Conservation (phyloP, 2,888 invertebrate species). For the Stenurella melanura region DNA sequence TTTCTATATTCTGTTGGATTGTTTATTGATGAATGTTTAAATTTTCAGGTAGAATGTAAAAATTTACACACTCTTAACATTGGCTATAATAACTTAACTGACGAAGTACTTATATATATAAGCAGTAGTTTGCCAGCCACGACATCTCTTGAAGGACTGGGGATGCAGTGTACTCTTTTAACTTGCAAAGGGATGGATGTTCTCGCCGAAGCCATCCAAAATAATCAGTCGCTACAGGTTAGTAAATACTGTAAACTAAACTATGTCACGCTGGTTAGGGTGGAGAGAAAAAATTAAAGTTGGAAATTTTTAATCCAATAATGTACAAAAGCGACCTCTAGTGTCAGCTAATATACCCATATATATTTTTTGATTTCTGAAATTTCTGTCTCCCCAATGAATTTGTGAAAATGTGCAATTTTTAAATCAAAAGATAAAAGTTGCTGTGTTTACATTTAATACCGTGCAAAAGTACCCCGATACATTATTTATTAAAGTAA, state of each 20-base stretch:
- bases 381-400: too few species aligned
- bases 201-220: conserved; percentile 65
- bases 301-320: too few species aligned
- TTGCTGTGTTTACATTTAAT: too few species aligned
- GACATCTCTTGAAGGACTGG: conserved; percentile 67
- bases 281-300: too few species aligned
- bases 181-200: conserved; percentile 67
- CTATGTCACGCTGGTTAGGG: too few species aligned
- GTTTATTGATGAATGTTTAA: neutral
- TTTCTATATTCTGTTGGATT: neutral
- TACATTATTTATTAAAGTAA: too few species aligned
- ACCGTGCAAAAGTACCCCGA: too few species aligned
- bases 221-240: conserved; percentile 67
- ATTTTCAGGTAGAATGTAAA: conserved; percentile 65
- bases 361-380: too few species aligned
- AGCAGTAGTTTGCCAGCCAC: conserved; percentile 62
- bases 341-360: too few species aligned
- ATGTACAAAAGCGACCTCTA: too few species aligned
- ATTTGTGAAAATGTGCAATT: too few species aligned
- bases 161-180: conserved; percentile 68
- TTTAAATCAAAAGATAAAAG: too few species aligned
- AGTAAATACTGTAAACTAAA: neutral
- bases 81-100: conserved; percentile 69
- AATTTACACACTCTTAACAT: conserved; percentile 69
- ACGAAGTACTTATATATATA: conserved; percentile 65